These are phyloP conservation scores for Pocillopora grandis DNA, from an alignment of 92 coral and sea anemone genomes.

Conservation along the genomic window DNA sequence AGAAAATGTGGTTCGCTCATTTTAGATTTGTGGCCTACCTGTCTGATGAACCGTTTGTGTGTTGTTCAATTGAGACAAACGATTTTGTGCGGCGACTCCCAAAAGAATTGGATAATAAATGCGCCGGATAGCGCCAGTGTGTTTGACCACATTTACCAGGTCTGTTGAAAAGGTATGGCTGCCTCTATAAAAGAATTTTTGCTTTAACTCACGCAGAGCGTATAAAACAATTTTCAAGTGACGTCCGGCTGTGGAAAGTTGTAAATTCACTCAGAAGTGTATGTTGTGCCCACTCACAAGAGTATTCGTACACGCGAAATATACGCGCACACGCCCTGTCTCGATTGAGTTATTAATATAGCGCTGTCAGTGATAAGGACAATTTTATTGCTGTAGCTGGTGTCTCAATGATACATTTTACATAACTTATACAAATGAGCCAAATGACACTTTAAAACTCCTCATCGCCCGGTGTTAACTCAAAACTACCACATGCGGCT, in stretches of 20 bases:
- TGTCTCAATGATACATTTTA: neutral
- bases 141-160: slow-evolving; percentile 47
- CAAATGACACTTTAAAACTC: neutral
- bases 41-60: neutral
- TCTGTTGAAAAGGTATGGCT: slow-evolving; percentile 15
- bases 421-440: too few species aligned
- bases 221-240: neutral
- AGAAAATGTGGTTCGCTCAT: neutral
- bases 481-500: neutral
- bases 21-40: neutral
- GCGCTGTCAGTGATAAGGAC: too few species aligned
- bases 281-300: too few species aligned
- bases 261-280: neutral
- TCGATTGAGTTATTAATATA: neutral
- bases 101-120: slow-evolving; percentile 2
- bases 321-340: neutral
- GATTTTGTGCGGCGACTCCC: neutral
- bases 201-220: neutral
- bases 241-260: slow-evolving; percentile 7
- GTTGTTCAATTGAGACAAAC: neutral
- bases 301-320: neutral
- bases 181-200: slow-evolving; percentile 4
- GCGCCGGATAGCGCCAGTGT: slow-evolving; percentile 18
- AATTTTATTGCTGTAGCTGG: neutral
- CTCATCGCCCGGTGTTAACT: neutral